Conservation (phyloP, 2,113 vertebrate species). For the Tychaedon coryphoeus region DNA sequence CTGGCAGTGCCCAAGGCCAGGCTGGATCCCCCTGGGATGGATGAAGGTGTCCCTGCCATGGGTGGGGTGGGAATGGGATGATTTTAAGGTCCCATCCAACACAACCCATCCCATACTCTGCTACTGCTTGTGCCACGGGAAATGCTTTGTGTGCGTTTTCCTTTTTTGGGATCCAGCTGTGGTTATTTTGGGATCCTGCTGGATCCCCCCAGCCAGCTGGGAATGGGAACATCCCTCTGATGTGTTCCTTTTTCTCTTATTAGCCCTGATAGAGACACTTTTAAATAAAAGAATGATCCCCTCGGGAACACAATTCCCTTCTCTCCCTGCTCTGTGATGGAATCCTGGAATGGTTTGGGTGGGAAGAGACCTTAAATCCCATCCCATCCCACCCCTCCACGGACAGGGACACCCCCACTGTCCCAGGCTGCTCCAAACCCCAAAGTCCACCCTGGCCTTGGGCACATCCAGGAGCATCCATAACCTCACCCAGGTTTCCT, state of each 20-base stretch:
- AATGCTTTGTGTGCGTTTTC: no score
- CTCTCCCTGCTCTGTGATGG: neutral
- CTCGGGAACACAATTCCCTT: neutral
- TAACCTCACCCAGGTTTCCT: neutral
- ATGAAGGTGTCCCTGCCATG: no score
- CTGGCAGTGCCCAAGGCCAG: neutral
- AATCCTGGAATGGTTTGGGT: neutral
- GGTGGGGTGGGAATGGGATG: no score
- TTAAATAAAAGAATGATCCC: neutral
- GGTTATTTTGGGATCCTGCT: neutral
- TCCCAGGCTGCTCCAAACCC: neutral
- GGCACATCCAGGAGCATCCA: neutral
- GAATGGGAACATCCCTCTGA: neutral
- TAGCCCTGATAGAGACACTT: neutral
- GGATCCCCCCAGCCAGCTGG: neutral
- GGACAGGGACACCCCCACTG: neutral
- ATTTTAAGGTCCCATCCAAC: no score
- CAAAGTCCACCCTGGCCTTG: neutral
- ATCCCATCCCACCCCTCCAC: neutral
- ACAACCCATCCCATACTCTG: no score
- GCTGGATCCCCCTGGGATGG: no score
- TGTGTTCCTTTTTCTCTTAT: neutral
- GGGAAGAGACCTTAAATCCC: neutral
- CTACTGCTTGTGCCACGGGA: no score
- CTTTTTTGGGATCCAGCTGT: neutral